A percentile compares a stretch with the other conserved stretches of the same genome.
phyloP scores from a whole-genome alignment of 2,888 invertebrate genomes.

The Cheilosia urbana region DNA sequence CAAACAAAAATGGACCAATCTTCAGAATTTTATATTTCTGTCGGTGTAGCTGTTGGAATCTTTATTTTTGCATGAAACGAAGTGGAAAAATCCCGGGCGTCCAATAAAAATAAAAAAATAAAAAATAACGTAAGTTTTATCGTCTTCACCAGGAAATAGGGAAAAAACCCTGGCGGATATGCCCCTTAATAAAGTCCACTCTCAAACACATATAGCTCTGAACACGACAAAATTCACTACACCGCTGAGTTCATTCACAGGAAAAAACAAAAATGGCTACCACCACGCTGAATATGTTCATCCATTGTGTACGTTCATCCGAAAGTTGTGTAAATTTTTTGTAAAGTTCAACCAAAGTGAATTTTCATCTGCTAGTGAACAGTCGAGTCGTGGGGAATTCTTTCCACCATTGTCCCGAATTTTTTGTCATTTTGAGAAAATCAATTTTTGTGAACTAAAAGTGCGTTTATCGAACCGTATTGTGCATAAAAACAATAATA shows the following conservation, averaged over 20 bases:
- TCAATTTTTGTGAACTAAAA: slow-evolving; percentile 77
- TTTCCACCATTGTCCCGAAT: slow-evolving; percentile 71
- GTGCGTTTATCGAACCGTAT: slow-evolving; percentile 78
- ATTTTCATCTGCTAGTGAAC: slow-evolving; percentile 74
- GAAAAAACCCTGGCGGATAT: too few relatives aligned
- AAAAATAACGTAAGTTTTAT: too few relatives aligned
- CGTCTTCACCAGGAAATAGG: too few relatives aligned
- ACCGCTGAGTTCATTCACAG: slow-evolving; percentile 15
- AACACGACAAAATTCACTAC: not conserved
- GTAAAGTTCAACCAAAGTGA: slow-evolving; percentile 71
- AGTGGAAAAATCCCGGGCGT: too few relatives aligned
- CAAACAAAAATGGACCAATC: too few relatives aligned
- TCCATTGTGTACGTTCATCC: slow-evolving; percentile 63
- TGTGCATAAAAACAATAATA: slow-evolving; percentile 79
- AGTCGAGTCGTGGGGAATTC: slow-evolving; percentile 73
- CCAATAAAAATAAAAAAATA: too few relatives aligned
- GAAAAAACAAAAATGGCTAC: slow-evolving; percentile 64
- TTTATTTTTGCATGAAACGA: too few relatives aligned
- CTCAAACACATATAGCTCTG: not conserved
- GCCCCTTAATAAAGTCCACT: too few relatives aligned
- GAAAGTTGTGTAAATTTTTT: slow-evolving; percentile 71
- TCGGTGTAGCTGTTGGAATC: too few relatives aligned
- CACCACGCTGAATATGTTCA: slow-evolving; percentile 66
- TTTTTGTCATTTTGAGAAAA: slow-evolving; percentile 65
- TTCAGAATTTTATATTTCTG: too few relatives aligned